These are phyloP conservation scores for Orthonyx spaldingii DNA, from an alignment of 2,113 vertebrate genomes.

Conservation along the genomic window DNA sequence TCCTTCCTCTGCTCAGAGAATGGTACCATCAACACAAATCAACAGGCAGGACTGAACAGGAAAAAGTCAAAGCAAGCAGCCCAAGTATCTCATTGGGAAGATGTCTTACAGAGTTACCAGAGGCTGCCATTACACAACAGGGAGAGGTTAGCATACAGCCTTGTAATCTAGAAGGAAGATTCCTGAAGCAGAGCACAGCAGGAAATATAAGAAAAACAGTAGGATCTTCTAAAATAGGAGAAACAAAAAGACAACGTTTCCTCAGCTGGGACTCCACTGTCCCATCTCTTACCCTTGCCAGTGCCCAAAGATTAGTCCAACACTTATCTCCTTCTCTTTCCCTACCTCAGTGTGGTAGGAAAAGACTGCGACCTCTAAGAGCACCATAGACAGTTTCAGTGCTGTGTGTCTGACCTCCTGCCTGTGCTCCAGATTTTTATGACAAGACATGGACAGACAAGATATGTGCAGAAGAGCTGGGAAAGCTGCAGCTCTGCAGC, in stretches of 20 bases:
- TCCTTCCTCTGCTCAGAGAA: neutral
- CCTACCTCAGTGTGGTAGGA: neutral
- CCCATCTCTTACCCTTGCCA: neutral
- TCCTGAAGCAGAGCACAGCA: neutral
- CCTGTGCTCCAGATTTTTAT: neutral
- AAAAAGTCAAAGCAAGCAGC: neutral
- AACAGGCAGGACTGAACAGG: neutral
- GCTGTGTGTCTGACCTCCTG: neutral
- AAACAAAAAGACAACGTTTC: neutral
- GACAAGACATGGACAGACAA: neutral
- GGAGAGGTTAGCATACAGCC: neutral
- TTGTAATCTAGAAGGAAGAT: neutral
- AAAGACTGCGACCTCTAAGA: neutral
- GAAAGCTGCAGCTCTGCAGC: neutral
- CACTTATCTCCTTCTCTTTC: neutral
- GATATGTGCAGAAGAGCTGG: neutral
- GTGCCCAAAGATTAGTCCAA: neutral
- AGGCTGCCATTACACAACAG: neutral
- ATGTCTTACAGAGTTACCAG: neutral
- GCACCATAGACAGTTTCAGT: neutral
- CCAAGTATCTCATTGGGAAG: neutral
- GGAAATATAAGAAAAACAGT: neutral
- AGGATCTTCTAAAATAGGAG: neutral
- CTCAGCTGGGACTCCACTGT: neutral
- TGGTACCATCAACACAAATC: neutral